Evolutionary conservation across 2,888 invertebrate species (phyloP), one percentile per base, ranked within the genome.

Genomic region (Nebria brevicollis): DNA sequence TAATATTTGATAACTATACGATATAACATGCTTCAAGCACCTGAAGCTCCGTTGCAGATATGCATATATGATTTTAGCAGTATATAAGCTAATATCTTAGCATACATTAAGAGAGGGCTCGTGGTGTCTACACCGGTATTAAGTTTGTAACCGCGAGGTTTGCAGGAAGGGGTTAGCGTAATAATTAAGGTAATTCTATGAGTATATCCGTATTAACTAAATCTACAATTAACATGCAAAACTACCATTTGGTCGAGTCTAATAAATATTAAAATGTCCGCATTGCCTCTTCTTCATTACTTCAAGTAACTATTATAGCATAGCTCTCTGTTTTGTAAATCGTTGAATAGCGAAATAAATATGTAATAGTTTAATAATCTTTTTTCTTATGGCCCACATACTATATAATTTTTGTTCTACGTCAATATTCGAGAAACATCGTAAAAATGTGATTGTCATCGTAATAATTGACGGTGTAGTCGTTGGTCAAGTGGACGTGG

Each of bases 141-240:
- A 54, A 13, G 54, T 54, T 54, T 54, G 13, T 54, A 54, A 11
- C 11, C 54, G 13, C 54, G 54, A 54, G 54, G 34, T 54, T 13
- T 8, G 7, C 54, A 54, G 8, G 68, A 68, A 68, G 20, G 15
- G 20, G 26, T 8, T 10, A 68, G 13, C 43, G 42, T 43, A 41
- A 34, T 73, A 41, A 41, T 41, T 34, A 34, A 73, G 15, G 43
- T 73, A 41, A 73, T 73, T 34, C 15, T 41, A 73, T 10, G 73
- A 73, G 26, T 73, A 73, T 73, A 26, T 73, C 26, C 73, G 15
- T 26, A 73, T 42, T 11, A 73, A 41, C 41, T 4, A 73, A 73
- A 34, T 73, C 15, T 73, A 73, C 73, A 73, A 73, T 73, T 73
- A 73, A 73, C 73, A 73, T 73, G 73, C 73, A 73, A 73, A 73